Base-by-base conservation (phyloP, 1,140 invertebrate genomes). In the Drosophila ogumai region DNA sequence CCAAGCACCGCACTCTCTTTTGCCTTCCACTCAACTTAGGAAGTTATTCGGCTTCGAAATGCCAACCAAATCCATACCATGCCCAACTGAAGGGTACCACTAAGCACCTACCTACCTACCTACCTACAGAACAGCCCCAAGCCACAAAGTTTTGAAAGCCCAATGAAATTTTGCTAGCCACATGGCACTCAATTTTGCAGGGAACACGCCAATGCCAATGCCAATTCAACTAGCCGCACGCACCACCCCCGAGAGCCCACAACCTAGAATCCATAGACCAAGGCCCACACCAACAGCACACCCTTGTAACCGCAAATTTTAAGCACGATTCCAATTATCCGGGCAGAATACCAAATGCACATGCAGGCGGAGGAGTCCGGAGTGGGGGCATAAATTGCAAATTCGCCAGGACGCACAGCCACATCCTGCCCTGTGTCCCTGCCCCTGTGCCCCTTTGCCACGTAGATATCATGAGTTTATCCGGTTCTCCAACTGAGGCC, bases 251-350 rank as follows among this genome's bases (percentile, higher is more conserved):
- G 6, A 46, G 44, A 8, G 6, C 19, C 63, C 7, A 34, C 4
- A 17, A n/a, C n/a, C 6, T 41, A 25, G 36, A 13, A 12, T 8
- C 22, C 25, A 59, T 12, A n/a, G 36, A 25, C 60, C 65, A n/a
- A 36, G 25, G 49, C 31, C 49, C 49, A 34, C 31, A 10, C 55
- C 46, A 12, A 40, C 34, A 61, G 36, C 50, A 54, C 56, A 19
- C 32, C 19, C 34, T 80, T 72, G 79, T 64, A 90, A 82, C 85
- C 85, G 74, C 85, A 90, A 81, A 90, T 81, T 90, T 90, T 85
- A 90, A 81, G 86, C 85, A 88, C 86, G 75, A 90, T 90, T 90
- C 85, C 85, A 90, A 90, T 90, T 90, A 90, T 90, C 81, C 77
- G 78, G 72, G 72, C 81, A 74, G 81, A 38, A 78, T 85, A 85